These are phyloP conservation scores for Acromyrmex heyeri DNA, from an alignment of 1,140 invertebrate genomes.

Conservation along the genomic window DNA sequence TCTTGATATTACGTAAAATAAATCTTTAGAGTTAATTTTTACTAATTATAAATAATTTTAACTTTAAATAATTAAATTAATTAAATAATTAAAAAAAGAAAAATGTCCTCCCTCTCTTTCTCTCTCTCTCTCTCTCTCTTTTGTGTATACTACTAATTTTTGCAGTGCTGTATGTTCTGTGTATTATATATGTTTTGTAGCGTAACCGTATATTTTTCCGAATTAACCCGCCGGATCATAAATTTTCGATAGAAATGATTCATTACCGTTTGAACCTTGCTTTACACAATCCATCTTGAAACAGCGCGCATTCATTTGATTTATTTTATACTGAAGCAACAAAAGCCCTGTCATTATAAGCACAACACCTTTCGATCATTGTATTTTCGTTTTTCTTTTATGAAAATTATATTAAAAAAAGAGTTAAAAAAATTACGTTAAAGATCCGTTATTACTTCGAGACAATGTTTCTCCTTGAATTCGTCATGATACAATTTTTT, in stretches of 20 bases:
- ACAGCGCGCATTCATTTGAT: background rate
- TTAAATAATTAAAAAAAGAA: background rate
- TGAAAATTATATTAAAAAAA: conserved; percentile 75
- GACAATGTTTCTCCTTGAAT: conserved; percentile 80
- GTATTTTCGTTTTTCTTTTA: conserved; percentile 48
- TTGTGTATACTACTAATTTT: background rate
- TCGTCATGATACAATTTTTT: conserved; percentile 76
- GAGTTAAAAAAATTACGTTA: conserved; percentile 20
- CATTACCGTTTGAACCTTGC: background rate
- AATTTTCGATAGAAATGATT: conserved; percentile 12
- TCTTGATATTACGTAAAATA: background rate
- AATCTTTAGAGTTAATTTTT: background rate
- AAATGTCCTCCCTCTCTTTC: background rate
- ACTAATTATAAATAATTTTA: too few species aligned
- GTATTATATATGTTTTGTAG: background rate
- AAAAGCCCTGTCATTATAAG: background rate
- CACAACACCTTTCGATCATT: background rate
- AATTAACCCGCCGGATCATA: background rate
- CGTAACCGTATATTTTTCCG: background rate
- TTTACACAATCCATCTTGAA: background rate
- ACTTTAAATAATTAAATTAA: conserved; percentile 24
- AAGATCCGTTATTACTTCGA: conserved; percentile 68
- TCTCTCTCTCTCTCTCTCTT: too few species aligned
- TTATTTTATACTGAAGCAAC: background rate
- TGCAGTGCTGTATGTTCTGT: background rate